Conservation (phyloP, 2,797 vertebrate genomes). For the Echeneis naucrates region DNA sequence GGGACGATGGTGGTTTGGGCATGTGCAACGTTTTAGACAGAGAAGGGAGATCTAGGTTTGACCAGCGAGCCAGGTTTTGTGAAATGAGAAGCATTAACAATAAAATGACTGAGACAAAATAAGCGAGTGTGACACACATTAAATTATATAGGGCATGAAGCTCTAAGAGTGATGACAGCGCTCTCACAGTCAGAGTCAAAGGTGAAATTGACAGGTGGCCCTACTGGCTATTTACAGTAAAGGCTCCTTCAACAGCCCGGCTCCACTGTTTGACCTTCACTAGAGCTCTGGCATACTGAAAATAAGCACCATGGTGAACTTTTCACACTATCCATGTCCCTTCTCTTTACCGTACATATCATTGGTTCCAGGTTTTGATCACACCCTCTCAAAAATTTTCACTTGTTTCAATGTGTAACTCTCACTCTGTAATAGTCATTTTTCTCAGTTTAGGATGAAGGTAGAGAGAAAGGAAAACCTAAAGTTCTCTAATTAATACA, state of each 20-base stretch:
- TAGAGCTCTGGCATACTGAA: slow-evolving; percentile 61
- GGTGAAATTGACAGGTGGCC: slow-evolving; percentile 71
- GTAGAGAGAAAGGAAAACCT: too few relatives aligned
- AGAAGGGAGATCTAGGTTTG: not conserved
- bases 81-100: not conserved
- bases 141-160: not conserved
- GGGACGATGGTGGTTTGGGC: slow-evolving; percentile 16
- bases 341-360: not conserved
- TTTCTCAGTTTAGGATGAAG: too few relatives aligned
- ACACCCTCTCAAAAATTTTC: not conserved
- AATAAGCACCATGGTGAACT: slow-evolving; percentile 57
- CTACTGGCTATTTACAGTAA: slow-evolving; percentile 79
- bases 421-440: too few relatives aligned
- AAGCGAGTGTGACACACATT: not conserved
- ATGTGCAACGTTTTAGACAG: not conserved
- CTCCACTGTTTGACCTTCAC: slow-evolving; percentile 81
- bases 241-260: slow-evolving; percentile 71
- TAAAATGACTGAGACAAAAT: not conserved
- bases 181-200: slow-evolving; percentile 35
- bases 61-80: not conserved
- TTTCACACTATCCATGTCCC: slow-evolving; percentile 31
- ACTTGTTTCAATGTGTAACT: too few relatives aligned
- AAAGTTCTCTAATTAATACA: not conserved
- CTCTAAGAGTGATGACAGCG: slow-evolving; percentile 57
- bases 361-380: not conserved